Percentiles rank a stretch among this genome's conserved stretches.
These are phyloP conservation scores for Melipona beecheii DNA, from an alignment of 2,888 invertebrate genomes.

Conservation along the genomic window DNA sequence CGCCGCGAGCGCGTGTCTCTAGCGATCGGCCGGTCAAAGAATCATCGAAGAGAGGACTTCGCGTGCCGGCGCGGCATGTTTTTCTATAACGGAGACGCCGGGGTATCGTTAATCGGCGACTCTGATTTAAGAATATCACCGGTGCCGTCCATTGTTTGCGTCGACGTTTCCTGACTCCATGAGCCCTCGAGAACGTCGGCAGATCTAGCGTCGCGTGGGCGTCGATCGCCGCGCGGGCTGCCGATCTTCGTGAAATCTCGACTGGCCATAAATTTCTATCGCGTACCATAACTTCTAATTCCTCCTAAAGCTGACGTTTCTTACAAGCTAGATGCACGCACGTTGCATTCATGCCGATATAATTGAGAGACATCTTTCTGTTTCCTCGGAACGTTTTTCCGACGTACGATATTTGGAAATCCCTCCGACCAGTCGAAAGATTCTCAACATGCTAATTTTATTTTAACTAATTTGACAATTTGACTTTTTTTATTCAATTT, in stretches of 20 bases:
- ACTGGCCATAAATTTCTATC: slow-evolving; percentile 47
- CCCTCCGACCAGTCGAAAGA: no score
- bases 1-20: neutral
- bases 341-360: no score
- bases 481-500: no score
- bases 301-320: no score
- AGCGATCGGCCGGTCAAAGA: slow-evolving; percentile 10
- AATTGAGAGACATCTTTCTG: no score
- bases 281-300: slow-evolving; percentile 38
- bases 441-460: no score
- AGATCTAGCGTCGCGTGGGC: slow-evolving; percentile 51
- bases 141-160: slow-evolving; percentile 56
- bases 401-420: no score
- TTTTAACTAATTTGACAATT: no score
- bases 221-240: slow-evolving; percentile 49
- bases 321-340: no score
- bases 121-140: slow-evolving; percentile 56
- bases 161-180: slow-evolving; percentile 53
- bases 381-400: no score
- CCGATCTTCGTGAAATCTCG: slow-evolving; percentile 41
- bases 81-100: slow-evolving; percentile 41
- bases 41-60: neutral
- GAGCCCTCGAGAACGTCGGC: slow-evolving; percentile 36
- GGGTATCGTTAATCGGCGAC: slow-evolving; percentile 54
- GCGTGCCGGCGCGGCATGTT: slow-evolving; percentile 29